phyloP scores from a whole-genome alignment of 1,140 invertebrate genomes.

The Drosophila nebulosa region DNA sequence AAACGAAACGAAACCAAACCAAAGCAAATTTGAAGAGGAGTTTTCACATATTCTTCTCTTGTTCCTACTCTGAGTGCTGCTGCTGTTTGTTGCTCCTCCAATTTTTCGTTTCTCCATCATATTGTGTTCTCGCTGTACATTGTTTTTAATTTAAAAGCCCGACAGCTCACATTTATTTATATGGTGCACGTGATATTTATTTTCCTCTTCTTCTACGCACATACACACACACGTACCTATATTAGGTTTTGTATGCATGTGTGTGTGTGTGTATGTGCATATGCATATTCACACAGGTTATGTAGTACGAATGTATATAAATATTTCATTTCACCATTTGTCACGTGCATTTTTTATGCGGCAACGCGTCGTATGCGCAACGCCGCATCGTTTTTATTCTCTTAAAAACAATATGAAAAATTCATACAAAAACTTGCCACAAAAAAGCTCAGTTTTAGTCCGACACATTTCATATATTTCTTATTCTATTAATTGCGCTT shows the following conservation, averaged over 20 bases:
- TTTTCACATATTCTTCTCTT: conserved; percentile 8
- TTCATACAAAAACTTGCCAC: conserved; percentile 23
- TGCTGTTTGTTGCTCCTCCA: conserved; percentile 33
- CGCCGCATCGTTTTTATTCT: conserved; percentile 27
- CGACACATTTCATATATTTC: not conserved
- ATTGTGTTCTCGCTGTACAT: conserved; percentile 35
- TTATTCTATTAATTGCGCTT: not conserved
- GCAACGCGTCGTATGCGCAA: conserved; percentile 67
- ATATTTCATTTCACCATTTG: conserved; percentile 75
- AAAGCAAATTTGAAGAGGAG: conserved; percentile 21
- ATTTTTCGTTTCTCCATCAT: conserved; percentile 12
- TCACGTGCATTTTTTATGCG: conserved; percentile 74
- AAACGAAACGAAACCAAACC: conserved; percentile 16
- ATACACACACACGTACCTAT: not conserved
- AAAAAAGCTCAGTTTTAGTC: conserved; percentile 5
- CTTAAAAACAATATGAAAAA: conserved; percentile 26
- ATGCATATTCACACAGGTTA: not conserved
- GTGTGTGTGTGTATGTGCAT: too few species aligned
- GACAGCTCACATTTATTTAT: conserved; percentile 69
- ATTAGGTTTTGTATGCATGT: too few species aligned
- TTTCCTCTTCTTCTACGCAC: conserved; percentile 18
- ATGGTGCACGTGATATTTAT: conserved; percentile 71
- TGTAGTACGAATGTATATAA: conserved; percentile 51
- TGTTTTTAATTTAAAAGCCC: conserved; percentile 75
- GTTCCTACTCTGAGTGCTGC: conserved; percentile 7